Evolutionary conservation across 1,140 invertebrate species (phyloP).

Genomic region (Neodiprion fabricii): DNA sequence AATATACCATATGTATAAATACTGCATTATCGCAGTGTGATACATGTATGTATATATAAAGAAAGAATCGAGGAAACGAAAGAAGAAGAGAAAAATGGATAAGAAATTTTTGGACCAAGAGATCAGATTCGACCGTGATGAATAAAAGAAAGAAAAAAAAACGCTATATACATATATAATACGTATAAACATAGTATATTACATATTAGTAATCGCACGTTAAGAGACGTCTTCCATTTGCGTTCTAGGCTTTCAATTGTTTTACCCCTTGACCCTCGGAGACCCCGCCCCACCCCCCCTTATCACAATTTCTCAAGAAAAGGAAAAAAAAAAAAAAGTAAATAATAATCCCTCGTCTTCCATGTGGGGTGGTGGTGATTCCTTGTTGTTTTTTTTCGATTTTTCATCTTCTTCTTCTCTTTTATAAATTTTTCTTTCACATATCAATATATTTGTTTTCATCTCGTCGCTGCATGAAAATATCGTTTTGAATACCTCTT

Average conservation of each 20-base stretch:
- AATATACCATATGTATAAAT: not conserved
- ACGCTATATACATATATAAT: too few relatives aligned
- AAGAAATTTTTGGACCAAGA: not conserved
- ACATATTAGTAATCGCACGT: not conserved
- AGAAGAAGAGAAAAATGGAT: not conserved
- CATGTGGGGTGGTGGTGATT: slow-evolving; percentile 16
- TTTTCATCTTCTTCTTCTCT: too few relatives aligned
- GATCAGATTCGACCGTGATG: too few relatives aligned
- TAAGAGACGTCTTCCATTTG: not conserved
- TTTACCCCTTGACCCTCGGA: not conserved
- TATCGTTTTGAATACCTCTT: not conserved
- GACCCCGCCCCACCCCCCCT: not conserved
- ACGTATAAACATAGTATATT: too few relatives aligned
- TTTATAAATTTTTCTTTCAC: too few relatives aligned
- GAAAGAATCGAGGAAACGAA: not conserved
- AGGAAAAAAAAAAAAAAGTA: slow-evolving; percentile 16
- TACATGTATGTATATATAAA: not conserved
- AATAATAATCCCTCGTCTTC: slow-evolving; percentile 22
- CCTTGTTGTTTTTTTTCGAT: not conserved
- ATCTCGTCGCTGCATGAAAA: not conserved
- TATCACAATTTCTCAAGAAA: slow-evolving; percentile 14
- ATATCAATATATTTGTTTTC: too few relatives aligned
- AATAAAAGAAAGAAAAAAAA: too few relatives aligned
- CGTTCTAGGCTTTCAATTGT: not conserved
- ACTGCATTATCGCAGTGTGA: not conserved